Evolutionary conservation across 2,113 vertebrate genomes (phyloP).

Genomic region (Setophaga coronata): DNA sequence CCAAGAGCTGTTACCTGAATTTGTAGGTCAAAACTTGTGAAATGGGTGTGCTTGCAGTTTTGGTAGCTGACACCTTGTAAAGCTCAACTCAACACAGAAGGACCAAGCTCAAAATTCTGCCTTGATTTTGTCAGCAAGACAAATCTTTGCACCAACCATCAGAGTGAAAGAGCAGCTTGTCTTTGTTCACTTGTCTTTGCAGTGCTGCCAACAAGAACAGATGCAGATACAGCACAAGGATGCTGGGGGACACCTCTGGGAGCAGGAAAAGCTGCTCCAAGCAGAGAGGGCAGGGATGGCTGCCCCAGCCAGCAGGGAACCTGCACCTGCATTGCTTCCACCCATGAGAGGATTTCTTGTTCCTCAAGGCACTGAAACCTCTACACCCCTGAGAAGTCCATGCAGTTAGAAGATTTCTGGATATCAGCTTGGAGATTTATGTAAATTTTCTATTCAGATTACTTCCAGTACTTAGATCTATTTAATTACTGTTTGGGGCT

Average conservation of each 20-base stretch:
- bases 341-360: background rate
- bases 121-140: fast-evolving
- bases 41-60: background rate
- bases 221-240: background rate
- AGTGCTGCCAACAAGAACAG: background rate
- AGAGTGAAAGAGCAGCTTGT: background rate
- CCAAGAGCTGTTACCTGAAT: background rate
- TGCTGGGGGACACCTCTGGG: background rate
- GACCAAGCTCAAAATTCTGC: background rate
- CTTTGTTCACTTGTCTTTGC: background rate
- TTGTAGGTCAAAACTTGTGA: background rate
- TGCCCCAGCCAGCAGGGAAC: background rate
- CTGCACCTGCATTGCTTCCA: background rate
- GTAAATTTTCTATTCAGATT: background rate
- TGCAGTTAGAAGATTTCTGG: background rate
- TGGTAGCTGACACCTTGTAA: background rate
- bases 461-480: background rate
- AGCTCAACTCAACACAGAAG: background rate
- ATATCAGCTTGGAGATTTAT: background rate
- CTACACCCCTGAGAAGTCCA: background rate
- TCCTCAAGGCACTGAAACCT: background rate
- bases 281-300: background rate
- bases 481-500: background rate
- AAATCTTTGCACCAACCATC: background rate
- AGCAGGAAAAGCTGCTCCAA: background rate